phyloP scores from a whole-genome alignment of 2,113 vertebrate genomes.

The Caracal caracal region DNA sequence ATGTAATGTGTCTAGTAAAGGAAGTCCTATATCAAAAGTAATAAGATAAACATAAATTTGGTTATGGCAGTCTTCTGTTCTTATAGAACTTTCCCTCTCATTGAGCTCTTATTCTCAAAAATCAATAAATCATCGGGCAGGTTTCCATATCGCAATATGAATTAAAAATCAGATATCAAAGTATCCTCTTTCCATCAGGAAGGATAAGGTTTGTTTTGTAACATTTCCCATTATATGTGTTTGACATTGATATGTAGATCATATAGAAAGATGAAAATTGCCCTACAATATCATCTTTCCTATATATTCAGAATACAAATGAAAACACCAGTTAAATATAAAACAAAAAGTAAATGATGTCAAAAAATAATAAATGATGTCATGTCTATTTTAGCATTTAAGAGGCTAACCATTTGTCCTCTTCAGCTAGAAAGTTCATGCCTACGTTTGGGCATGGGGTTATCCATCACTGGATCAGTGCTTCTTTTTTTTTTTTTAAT shows the following conservation, averaged over 20 bases:
- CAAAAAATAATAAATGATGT: background rate
- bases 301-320: slow-evolving; percentile 18
- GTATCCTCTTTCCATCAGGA: slow-evolving; percentile 10
- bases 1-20: background rate
- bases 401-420: background rate
- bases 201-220: slow-evolving; percentile 34
- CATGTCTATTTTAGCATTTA: background rate
- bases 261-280: slow-evolving; percentile 19
- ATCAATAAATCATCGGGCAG: slow-evolving; percentile 49
- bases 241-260: slow-evolving; percentile 37
- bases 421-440: background rate
- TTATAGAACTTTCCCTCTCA: background rate
- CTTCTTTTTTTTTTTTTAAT: background rate
- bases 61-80: background rate
- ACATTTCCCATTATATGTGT: slow-evolving; percentile 1
- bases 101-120: slow-evolving; percentile 43
- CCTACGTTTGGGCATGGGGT: background rate
- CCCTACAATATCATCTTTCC: slow-evolving; percentile 15
- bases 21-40: slow-evolving; percentile 42
- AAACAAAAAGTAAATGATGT: background rate
- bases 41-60: slow-evolving; percentile 36
- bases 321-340: slow-evolving; percentile 19
- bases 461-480: background rate
- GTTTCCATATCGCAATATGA: slow-evolving; percentile 30
- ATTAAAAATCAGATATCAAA: slow-evolving; percentile 65